Evolutionary conservation across 2,888 invertebrate species (phyloP).

Genomic region (Gisinianus flammeolus): DNA sequence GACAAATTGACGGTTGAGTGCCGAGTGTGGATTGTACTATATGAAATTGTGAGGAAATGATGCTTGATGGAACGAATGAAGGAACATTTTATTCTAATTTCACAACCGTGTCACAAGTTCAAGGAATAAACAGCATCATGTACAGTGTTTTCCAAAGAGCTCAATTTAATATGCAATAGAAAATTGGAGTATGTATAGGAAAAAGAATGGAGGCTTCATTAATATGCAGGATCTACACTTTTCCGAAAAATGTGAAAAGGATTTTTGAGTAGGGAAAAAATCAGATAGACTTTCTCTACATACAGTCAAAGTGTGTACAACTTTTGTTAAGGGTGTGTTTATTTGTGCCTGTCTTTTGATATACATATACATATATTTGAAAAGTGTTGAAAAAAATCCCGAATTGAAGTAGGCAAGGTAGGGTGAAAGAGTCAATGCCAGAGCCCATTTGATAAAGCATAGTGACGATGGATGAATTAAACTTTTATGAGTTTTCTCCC

Average conservation of each 20-base stretch:
- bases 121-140: not conserved
- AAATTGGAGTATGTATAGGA: not conserved
- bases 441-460: conserved; percentile 6
- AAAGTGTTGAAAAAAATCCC: not conserved
- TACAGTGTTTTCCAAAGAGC: not conserved
- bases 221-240: conserved; percentile 12
- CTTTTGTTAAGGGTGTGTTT: not conserved
- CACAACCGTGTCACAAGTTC: not conserved
- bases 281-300: not conserved
- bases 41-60: too few species aligned
- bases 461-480: conserved; percentile 16
- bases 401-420: too few species aligned
- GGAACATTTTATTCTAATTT: not conserved
- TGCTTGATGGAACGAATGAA: not conserved
- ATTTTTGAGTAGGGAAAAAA: not conserved
- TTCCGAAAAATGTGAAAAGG: conserved; percentile 7
- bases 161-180: conserved; percentile 14
- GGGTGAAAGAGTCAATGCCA: conserved; percentile 16
- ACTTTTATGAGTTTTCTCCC: not conserved
- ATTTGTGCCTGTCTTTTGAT: too few species aligned
- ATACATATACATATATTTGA: too few species aligned
- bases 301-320: not conserved
- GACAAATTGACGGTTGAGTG: not conserved
- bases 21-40: too few species aligned
- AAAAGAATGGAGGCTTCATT: not conserved